A percentile compares a stretch with the other conserved stretches of the same genome.
Conservation (phyloP, 1,140 invertebrate genomes). For the Hydropsyche tenuis region DNA sequence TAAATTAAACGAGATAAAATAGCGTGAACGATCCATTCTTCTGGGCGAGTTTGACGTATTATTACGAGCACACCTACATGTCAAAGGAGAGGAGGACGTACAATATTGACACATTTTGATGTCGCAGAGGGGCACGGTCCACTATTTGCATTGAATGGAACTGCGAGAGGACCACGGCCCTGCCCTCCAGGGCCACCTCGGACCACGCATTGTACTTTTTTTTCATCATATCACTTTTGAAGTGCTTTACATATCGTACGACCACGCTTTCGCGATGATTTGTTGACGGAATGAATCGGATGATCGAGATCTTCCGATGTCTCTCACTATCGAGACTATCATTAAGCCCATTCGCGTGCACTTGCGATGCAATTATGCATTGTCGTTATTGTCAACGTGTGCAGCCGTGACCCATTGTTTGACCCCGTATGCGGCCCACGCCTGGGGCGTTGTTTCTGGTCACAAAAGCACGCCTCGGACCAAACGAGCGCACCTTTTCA, state of each 20-base stretch:
- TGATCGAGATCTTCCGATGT: too few relatives aligned
- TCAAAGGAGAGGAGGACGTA: conserved; percentile 30
- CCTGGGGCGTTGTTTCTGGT: conserved; percentile 17
- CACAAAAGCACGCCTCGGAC: conserved; percentile 8
- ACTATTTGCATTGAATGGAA: conserved; percentile 49
- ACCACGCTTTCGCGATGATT: neutral
- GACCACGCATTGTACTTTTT: conserved; percentile 13
- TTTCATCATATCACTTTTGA: conserved; percentile 24
- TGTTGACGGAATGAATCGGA: neutral
- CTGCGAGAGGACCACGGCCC: conserved; percentile 29
- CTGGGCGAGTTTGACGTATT: neutral
- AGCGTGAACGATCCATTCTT: conserved; percentile 1
- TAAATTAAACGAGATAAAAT: neutral
- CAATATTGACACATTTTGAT: conserved; percentile 46
- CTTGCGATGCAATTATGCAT: too few relatives aligned
- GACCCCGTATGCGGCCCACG: conserved; percentile 3
- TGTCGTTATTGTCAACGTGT: conserved; percentile 16
- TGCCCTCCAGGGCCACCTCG: conserved; percentile 21
- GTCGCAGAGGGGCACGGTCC: conserved; percentile 37
- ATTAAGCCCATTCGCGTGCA: too few relatives aligned
- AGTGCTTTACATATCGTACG: neutral
- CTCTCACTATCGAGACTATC: too few relatives aligned
- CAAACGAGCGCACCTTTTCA: neutral
- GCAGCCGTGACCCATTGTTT: neutral
- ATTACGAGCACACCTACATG: conserved; percentile 27